Conservation (phyloP, 2,113 vertebrate genomes). For the Prunella fulvescens region DNA sequence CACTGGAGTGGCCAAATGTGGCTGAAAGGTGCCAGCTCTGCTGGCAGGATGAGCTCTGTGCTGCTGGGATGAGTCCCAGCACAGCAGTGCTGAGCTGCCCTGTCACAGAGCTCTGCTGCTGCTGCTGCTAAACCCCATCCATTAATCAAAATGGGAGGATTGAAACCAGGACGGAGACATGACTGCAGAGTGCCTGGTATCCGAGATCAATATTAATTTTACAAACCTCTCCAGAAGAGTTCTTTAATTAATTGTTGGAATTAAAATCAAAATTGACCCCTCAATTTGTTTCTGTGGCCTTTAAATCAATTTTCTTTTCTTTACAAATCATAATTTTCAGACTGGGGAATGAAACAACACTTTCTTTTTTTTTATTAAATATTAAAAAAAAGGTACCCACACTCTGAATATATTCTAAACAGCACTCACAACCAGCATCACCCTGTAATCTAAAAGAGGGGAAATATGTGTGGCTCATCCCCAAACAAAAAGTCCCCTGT, state of each 20-base stretch:
- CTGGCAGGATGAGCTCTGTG: background rate
- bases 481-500: background rate
- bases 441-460: background rate
- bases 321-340: background rate
- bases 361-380: background rate
- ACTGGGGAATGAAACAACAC: background rate
- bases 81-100: background rate
- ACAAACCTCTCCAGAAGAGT: constrained; percentile 44
- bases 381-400: background rate
- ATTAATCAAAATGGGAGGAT: constrained; percentile 30
- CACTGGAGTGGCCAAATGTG: background rate
- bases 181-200: constrained; percentile 18
- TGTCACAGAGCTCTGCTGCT: background rate
- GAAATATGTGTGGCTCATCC: rapidly evolving
- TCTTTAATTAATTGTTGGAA: constrained; percentile 63
- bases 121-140: background rate
- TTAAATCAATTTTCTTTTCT: constrained; percentile 40
- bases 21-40: background rate
- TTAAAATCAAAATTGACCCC: constrained; percentile 55
- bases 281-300: constrained; percentile 24
- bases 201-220: constrained; percentile 57
- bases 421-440: background rate
- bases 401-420: background rate
- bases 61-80: background rate
- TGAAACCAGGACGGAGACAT: constrained; percentile 35